Evolutionary conservation across 2,888 invertebrate genomes (phyloP), one percentile per base, ranked within the genome.

Genomic region (Mythimna lalbum): DNA sequence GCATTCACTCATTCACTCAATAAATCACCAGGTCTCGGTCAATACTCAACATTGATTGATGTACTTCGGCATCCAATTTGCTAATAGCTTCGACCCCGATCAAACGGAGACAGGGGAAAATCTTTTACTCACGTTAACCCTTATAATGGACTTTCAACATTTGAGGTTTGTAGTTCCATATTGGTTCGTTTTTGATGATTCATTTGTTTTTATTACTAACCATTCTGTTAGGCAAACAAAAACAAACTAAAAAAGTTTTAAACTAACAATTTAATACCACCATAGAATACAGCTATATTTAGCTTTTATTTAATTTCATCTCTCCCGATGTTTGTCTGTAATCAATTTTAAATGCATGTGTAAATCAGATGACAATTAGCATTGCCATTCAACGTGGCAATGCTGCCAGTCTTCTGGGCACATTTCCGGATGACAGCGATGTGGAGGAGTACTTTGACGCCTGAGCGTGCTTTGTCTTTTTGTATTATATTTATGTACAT

Each of bases 71-170:
- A 86, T 88, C 82, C 90, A 91, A 91, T 91, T 89, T 84, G 88
- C 90, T 91, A 91, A 91, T 84, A 86, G 86, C 82, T 72, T 39
- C 84, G 86, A 88, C 90, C 90, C 79, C 87, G 78, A 89, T 90
- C 90, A 88, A 88, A 87, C 84, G 86, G 85, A 90, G 90, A 90
- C 86, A 64, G 86, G 87, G 80, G 75, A 75, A 81, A 84, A 87
- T 87, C 89, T 89, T 88, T 85, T 83, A 84, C 73, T 84, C 79
- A 81, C 84, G 80, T 88, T 88, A 88, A 89, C 90, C 87, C 82
- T 84, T 81, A 76, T 89, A 87, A 88, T 87, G 80, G 86, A 86
- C 83, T 83, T 85, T 80, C 84, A 87, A 89, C 80, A 86, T 81
- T 83, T 81, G 76, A 81, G 79, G 70, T 78, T 61, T 81, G 74